Base-by-base conservation (phyloP, 2,888 invertebrate genomes). In the Rhyacophila evoluta region DNA sequence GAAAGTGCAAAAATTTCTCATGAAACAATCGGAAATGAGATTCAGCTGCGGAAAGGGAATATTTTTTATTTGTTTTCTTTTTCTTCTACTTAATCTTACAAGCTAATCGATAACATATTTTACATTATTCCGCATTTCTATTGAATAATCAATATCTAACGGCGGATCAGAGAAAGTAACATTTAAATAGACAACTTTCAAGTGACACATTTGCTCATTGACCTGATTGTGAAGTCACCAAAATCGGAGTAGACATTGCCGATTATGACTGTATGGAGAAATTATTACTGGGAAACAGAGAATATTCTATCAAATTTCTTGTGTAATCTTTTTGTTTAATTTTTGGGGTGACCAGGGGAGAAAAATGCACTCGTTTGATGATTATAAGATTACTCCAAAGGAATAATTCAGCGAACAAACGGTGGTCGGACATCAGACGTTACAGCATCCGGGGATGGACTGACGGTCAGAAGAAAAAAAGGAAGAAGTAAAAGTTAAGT, bases 401-500 rank as follows among this genome's bases (percentile, higher is more conserved):
- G 39, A 73, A 73, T 37, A 29, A 19, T 73, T 39, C 4, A 29
- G 37, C 38, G 68, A 38, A 8, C 38, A n/a, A 71, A 15, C 28
- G 25, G n/a, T 27, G 29, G 71, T n/a, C n/a, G 11, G 76, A 10
- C 55, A 10, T 12, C 55, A 33, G 29, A 6, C 29, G 29, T 2
- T 2, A 2, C 4, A 33, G 29, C 29, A 6, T 25, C 27, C 2
- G 29, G 19, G 28, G 36, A 33, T 12, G 8, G 29, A 28, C 15
- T 8, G 6, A 36, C 12, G 12, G 28, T 12, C 12, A 70, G 55
- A 19, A 55, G 15, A 55, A 55, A 1, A 55, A 55, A 55, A 55
- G 55, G 55, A 19, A 55, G 55, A 1, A 38, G 33, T 15, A 27
- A 29, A 71, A 41, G 36, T 80, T 81, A 82, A 28, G 78, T 75